Percentiles rank a stretch among this genome's conserved stretches.
Evolutionary conservation across 2,888 invertebrate genomes (phyloP).

Genomic region (Drosophila hamatofila): DNA sequence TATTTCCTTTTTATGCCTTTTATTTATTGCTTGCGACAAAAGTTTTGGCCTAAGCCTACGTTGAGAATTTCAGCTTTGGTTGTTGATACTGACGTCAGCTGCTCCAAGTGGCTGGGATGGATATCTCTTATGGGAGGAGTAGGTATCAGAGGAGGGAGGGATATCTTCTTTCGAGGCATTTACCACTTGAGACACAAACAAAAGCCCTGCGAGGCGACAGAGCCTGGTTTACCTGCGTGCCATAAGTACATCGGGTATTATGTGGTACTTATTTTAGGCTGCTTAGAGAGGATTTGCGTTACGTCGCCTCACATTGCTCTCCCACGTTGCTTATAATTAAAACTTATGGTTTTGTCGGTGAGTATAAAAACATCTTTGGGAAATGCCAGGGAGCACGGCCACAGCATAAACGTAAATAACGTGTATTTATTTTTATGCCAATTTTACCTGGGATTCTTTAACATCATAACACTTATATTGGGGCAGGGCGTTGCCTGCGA

Average conservation of each 20-base stretch:
- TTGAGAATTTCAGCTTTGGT: slow-evolving; percentile 51
- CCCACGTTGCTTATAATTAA: slow-evolving; percentile 62
- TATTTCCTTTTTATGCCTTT: slow-evolving; percentile 22
- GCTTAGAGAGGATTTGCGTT: slow-evolving; percentile 70
- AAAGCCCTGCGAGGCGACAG: slow-evolving; percentile 13
- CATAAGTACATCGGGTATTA: slow-evolving; percentile 66
- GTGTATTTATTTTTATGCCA: slow-evolving; percentile 25
- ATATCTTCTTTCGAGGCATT: slow-evolving; percentile 22
- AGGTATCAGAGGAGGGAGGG: background rate
- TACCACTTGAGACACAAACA: slow-evolving; percentile 55
- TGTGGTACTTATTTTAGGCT: slow-evolving; percentile 77
- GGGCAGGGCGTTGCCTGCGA: slow-evolving; percentile 17
- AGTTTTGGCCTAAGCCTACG: slow-evolving; percentile 59
- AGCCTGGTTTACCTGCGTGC: slow-evolving; percentile 28
- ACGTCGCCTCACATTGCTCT: slow-evolving; percentile 9
- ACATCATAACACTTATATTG: slow-evolving; percentile 39
- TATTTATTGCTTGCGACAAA: slow-evolving; percentile 41
- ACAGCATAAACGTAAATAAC: slow-evolving; percentile 47
- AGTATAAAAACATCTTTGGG: slow-evolving; percentile 18
- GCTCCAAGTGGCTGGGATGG: slow-evolving; percentile 38
- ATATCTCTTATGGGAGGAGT: background rate
- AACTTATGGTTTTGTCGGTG: slow-evolving; percentile 66
- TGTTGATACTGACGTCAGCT: slow-evolving; percentile 64
- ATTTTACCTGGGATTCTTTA: slow-evolving; percentile 19
- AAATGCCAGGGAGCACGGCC: slow-evolving; percentile 7